Evolutionary conservation across 2,113 vertebrate genomes (phyloP).

Genomic region (Okapia johnstoni): DNA sequence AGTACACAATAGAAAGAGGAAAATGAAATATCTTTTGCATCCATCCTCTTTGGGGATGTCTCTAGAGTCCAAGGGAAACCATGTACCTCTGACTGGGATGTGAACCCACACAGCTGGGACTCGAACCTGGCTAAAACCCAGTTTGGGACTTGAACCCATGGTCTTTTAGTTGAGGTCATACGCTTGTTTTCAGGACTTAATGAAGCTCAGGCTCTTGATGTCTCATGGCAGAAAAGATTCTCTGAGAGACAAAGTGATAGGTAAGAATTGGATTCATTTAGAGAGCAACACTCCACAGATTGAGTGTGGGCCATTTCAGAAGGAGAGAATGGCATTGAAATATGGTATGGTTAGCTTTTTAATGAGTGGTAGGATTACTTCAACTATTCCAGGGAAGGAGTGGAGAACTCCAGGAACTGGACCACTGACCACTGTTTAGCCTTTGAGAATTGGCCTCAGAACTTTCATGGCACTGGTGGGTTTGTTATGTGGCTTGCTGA

Average conservation of each 20-base stretch:
- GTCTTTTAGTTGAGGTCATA: neutral
- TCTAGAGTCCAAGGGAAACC: neutral
- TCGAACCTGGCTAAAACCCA: neutral
- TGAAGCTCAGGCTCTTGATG: neutral
- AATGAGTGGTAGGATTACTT: neutral
- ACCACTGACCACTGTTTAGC: neutral
- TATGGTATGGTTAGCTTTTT: neutral
- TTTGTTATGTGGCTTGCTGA: neutral
- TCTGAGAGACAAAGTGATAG: neutral
- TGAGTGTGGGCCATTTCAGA: neutral
- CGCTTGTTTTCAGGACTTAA: neutral
- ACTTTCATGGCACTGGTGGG: neutral
- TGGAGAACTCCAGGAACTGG: neutral
- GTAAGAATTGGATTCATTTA: neutral
- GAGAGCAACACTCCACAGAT: neutral
- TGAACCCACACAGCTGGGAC: neutral
- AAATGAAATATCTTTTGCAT: neutral
- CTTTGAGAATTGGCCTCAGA: neutral
- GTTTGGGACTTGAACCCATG: neutral
- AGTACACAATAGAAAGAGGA: neutral
- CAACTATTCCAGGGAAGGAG: neutral
- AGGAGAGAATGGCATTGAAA: neutral
- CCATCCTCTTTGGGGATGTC: neutral
- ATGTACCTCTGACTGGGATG: neutral
- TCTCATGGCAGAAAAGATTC: neutral